Conservation (phyloP, 2,888 invertebrate genomes). For the Acanthosepion pharaonis region DNA sequence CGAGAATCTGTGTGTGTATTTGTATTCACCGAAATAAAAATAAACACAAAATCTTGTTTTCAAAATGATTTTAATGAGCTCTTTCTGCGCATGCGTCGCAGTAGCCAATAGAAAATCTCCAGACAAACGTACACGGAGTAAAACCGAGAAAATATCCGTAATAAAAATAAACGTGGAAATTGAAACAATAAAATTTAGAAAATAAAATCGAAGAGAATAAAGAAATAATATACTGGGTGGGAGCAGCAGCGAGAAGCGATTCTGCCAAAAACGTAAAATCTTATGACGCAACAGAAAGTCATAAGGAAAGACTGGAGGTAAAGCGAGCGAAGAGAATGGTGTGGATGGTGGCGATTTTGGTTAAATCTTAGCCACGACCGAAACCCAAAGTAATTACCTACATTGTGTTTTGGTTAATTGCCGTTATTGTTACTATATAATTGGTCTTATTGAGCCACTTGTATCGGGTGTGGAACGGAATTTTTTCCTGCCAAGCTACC, state of each 20-base stretch:
- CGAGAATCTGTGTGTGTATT: too few species aligned
- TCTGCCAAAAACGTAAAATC: background rate
- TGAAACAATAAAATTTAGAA: background rate
- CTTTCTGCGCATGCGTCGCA: background rate
- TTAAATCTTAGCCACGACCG: background rate
- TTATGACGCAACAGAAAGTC: background rate
- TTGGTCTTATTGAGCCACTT: background rate
- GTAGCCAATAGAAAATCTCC: too few species aligned
- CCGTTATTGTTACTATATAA: background rate
- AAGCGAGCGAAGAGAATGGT: background rate
- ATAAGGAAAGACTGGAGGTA: background rate
- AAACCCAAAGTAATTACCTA: background rate
- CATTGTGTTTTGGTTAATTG: constrained; percentile 11
- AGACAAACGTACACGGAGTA: too few species aligned
- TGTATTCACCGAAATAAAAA: background rate
- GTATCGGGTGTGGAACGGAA: background rate
- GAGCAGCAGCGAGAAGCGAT: background rate
- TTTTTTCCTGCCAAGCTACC: background rate
- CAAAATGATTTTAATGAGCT: background rate
- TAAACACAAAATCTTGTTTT: background rate
- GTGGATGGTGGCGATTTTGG: background rate
- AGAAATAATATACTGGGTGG: background rate
- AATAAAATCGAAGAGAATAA: background rate
- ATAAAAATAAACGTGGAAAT: background rate
- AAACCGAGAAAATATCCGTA: background rate